A percentile compares a stretch with the other conserved stretches of the same genome.
These are phyloP conservation scores for Pseudocheirus occidentalis DNA, from an alignment of 2,797 vertebrate genomes.

Conservation along the genomic window DNA sequence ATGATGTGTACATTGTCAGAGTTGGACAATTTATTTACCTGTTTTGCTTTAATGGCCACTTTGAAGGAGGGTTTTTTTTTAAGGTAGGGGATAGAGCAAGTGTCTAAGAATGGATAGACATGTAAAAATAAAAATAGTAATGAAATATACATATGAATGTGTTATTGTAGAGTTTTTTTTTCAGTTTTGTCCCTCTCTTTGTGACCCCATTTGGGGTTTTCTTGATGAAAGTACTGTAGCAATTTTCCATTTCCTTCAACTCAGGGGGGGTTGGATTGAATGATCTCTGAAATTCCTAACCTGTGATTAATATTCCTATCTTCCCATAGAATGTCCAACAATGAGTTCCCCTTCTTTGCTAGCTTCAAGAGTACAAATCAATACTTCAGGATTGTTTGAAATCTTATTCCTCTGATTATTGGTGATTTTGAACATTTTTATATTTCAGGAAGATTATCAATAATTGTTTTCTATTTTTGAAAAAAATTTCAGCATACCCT, in stretches of 20 bases:
- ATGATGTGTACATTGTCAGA: not conserved
- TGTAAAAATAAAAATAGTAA: not conserved
- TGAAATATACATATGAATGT: not conserved
- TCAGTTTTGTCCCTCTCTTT: not conserved
- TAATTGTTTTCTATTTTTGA: too few relatives aligned
- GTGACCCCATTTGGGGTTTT: not conserved
- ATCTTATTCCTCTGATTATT: not conserved
- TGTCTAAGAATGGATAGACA: not conserved
- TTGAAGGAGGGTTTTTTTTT: not conserved
- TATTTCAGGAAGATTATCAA: too few relatives aligned
- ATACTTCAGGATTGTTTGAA: not conserved
- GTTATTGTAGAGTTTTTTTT: not conserved
- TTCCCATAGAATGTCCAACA: not conserved
- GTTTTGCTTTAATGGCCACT: not conserved
- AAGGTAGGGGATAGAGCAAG: rapidly evolving
- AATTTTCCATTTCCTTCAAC: not conserved
- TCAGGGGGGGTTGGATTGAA: too few relatives aligned
- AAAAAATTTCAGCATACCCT: too few relatives aligned
- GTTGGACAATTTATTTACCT: not conserved
- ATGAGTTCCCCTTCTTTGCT: not conserved
- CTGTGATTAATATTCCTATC: not conserved
- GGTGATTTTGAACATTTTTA: not conserved
- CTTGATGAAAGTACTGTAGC: not conserved
- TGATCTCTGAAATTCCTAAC: too few relatives aligned
- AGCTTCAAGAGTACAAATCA: not conserved